phyloP scores from a whole-genome alignment of 2,797 vertebrate genomes.

The Pseudochirops corinnae region DNA sequence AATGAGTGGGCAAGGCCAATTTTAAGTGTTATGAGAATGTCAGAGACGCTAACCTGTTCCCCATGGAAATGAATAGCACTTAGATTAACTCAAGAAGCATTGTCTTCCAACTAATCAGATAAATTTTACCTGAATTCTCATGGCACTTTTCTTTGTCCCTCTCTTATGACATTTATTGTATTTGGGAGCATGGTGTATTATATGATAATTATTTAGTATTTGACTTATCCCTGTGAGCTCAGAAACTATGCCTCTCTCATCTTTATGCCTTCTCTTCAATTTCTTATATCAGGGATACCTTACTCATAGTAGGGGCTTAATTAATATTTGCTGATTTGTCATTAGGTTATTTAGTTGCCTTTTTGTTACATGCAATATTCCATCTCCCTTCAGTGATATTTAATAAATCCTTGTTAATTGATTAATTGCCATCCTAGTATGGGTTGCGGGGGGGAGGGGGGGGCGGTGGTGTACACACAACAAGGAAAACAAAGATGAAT shows the following conservation, averaged over 20 bases:
- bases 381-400: background rate
- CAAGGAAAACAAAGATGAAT: background rate
- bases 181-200: background rate
- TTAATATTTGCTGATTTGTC: background rate
- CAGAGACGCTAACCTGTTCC: background rate
- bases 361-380: background rate
- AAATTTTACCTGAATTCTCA: background rate
- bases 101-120: background rate
- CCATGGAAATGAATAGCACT: slow-evolving; percentile 40
- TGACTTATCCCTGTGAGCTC: background rate
- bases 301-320: background rate
- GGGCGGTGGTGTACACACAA: accelerated
- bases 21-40: slow-evolving; percentile 41
- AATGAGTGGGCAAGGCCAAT: background rate
- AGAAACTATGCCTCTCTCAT: background rate
- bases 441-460: background rate
- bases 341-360: background rate
- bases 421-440: background rate
- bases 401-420: background rate
- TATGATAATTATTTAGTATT: background rate
- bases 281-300: background rate
- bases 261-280: background rate
- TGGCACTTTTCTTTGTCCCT: background rate
- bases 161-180: slow-evolving; percentile 42
- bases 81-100: slow-evolving; percentile 41